Evolutionary conservation across 2,888 invertebrate genomes (phyloP), one percentile per base, ranked within the genome.

Genomic region (Drosophila meridiana): DNA sequence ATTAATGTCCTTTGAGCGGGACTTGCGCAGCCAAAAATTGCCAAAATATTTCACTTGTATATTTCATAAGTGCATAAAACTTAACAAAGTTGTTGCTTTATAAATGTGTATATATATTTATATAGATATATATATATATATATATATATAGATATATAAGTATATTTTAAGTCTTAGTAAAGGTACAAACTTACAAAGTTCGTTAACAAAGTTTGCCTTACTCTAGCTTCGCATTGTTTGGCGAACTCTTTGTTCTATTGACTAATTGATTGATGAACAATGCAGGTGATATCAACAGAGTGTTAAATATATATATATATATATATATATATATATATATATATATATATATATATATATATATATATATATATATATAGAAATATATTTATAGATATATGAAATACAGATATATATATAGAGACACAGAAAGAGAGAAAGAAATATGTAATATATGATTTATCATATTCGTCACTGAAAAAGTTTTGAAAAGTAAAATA

Each of bases 1-100:
- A 66, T 80, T 75, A 66, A 66, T 78, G 70, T 75, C 60, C 57
- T 71, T 62, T 28, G 42, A 43, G 66, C 66, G 60, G 68, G 48
- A n/a, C 60, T 76, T 47, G 66, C 58, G 66, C 58, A 59, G 59
- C 58, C 52, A 57, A 73, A 70, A 76, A 52, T 67, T 13, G n/a
- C 38, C 57, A 47, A 58, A 55, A 73, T 61, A 53, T 50, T 56
- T 34, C 28, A 20, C 6, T 50, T 62, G 55, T 63, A 50, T 57
- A 57, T 57, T 57, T 5, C 11, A 69, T 50, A 69, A 65, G 42
- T 50, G 72, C 68, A 75, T 45, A 59, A 78, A 80, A 69, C 71
- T 65, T 77, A 74, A 75, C 50, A 78, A 71, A 74, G 58, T 58
- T 36, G 36, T 36, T 42, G 59, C 50, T 9, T 67, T 50, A 66